Percentiles rank a stretch among this genome's conserved stretches.
Evolutionary conservation across 2,113 vertebrate species (phyloP).

Genomic region (Tupaia chinensis): DNA sequence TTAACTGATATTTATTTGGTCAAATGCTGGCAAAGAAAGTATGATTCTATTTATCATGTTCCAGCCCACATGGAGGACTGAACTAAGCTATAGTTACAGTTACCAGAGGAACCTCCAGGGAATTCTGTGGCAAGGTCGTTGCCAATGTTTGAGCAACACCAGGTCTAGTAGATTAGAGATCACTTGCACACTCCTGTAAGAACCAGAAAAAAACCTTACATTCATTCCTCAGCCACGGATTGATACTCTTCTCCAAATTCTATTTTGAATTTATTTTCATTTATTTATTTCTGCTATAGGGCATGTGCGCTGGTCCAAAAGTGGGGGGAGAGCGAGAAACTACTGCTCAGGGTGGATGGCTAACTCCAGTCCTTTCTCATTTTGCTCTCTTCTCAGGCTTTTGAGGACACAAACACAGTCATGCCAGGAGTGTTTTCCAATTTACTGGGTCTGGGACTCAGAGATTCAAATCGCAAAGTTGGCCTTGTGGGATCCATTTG

Average conservation of each 20-base stretch:
- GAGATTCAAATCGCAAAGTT: too few relatives aligned
- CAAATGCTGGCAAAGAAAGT: slow-evolving; percentile 48
- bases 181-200: neutral
- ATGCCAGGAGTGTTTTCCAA: too few relatives aligned
- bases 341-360: too few relatives aligned
- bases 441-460: too few relatives aligned
- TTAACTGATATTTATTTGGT: neutral
- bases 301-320: too few relatives aligned
- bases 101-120: neutral
- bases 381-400: too few relatives aligned
- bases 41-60: slow-evolving; percentile 37
- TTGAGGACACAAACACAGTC: too few relatives aligned
- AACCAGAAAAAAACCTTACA: neutral
- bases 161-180: neutral
- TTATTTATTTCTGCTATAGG: too few relatives aligned
- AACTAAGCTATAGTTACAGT: slow-evolving; percentile 14
- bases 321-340: too few relatives aligned
- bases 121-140: neutral
- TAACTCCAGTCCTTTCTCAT: too few relatives aligned
- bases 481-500: too few relatives aligned
- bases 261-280: neutral
- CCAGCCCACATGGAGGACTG: neutral
- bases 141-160: neutral
- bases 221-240: neutral
- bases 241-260: neutral